These are phyloP conservation scores for Neodon shergylaensis DNA, from an alignment of 2,113 vertebrate species.

Conservation along the genomic window DNA sequence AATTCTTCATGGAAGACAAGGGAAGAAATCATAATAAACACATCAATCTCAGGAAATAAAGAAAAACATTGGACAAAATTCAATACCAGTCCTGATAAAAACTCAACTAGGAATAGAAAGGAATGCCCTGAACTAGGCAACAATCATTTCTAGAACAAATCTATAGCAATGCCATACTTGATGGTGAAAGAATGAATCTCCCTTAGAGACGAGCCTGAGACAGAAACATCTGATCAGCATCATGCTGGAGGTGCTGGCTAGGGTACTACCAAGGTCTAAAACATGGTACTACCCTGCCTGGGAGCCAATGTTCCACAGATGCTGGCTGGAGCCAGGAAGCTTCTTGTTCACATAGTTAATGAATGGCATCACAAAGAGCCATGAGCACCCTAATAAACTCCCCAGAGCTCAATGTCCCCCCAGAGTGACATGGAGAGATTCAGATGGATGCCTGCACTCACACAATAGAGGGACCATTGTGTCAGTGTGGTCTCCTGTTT, in stretches of 20 bases:
- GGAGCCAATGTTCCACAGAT: not conserved
- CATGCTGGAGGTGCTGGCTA: not conserved
- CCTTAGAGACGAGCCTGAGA: not conserved
- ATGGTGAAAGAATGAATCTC: not conserved
- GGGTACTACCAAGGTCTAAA: not conserved
- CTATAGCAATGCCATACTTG: not conserved
- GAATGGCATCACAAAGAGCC: not conserved
- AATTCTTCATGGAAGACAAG: not conserved
- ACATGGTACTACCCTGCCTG: not conserved
- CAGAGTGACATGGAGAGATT: not conserved
- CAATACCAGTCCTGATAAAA: not conserved
- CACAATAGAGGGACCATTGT: not conserved
- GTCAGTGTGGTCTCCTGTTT: not conserved
- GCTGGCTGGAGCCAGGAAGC: not conserved
- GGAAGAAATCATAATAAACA: not conserved
- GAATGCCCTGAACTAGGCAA: not conserved
- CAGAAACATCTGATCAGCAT: too few relatives aligned
- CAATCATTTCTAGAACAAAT: not conserved
- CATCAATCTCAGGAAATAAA: not conserved
- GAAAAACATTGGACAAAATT: not conserved
- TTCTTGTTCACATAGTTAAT: not conserved
- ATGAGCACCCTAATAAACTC: too few relatives aligned
- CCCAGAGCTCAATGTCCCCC: not conserved
- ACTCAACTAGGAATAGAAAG: not conserved
- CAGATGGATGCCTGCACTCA: not conserved